Evolutionary conservation across 2,797 vertebrate genomes (phyloP), one percentile per base, ranked within the genome.

Genomic region (Chloroceryle amazona): DNA sequence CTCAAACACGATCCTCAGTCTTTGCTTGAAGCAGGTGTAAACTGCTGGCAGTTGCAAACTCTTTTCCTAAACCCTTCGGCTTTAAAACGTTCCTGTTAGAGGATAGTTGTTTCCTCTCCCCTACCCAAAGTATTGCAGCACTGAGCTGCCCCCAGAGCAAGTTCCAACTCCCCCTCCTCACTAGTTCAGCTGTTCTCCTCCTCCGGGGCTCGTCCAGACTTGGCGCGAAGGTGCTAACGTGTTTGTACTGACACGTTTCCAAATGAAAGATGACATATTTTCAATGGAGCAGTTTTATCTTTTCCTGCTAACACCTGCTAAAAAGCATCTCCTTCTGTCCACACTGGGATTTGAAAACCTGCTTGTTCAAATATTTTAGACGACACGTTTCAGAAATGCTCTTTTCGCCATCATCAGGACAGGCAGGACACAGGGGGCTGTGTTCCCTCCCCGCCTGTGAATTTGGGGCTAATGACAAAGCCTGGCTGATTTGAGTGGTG

Each of bases 201-300:
- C 66, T 95, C 60, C 37, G 63, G 62, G 67, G 55, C 94, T 73
- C 86, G 78, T 93, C 88, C 93, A 86, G 91, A 31, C 96, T 94
- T 92, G 91, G 92, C 29, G 8, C 3, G 33, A 91, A 94, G 84
- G 81, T 94, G 90, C 83, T 96, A 93, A 90, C 47, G 61, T 5
- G 1, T 82, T 95, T 41, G 39, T 66, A 88, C 89, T 93, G 96
- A 96, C 88, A 93, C 35, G 81, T 95, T 96, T 96, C 55, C 86
- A 96, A 96, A 95, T 80, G 81, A 93, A 88, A 81, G 57, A 86
- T 84, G 96, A 95, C 95, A 95, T 89, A 92, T 96, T 96, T 95
- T 96, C 89, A 87, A 42, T 60, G 16, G 11, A 94, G 86, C 90
- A 95, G 83, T 61, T 94, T 94, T 93, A 91, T 95, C 90, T 94